phyloP scores from a whole-genome alignment of 2,797 vertebrate genomes.

The Vultur gryphus region DNA sequence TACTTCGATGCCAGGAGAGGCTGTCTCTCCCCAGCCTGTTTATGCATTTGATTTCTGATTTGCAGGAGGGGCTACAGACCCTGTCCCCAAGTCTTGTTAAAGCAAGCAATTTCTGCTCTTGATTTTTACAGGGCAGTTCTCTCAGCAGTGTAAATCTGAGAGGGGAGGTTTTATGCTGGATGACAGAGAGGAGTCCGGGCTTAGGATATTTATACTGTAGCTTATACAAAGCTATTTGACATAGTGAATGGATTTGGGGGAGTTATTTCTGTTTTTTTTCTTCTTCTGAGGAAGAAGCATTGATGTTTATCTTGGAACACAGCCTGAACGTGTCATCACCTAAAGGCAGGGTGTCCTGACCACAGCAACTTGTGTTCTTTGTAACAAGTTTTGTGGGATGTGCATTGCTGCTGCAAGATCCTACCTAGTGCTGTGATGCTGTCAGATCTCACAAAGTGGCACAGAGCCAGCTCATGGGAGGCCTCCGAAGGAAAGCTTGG shows the following conservation, averaged over 20 bases:
- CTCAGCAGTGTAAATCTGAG: slow-evolving; percentile 7
- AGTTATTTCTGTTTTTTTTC: slow-evolving; percentile 14
- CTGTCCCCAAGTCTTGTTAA: neutral
- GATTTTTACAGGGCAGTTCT: neutral
- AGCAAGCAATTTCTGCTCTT: neutral
- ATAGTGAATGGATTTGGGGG: slow-evolving; percentile 19
- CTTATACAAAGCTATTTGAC: slow-evolving; percentile 31
- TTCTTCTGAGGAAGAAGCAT: neutral
- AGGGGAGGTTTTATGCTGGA: neutral
- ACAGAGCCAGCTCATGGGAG: neutral
- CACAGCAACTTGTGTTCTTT: neutral
- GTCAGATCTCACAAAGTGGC: neutral
- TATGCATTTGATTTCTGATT: neutral
- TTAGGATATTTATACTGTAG: slow-evolving; percentile 18
- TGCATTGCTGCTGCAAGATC: neutral
- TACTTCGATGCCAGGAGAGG: neutral
- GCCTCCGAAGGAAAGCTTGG: neutral
- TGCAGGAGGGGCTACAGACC: neutral
- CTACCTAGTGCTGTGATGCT: neutral
- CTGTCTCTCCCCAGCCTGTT: neutral
- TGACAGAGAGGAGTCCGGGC: neutral
- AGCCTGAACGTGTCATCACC: slow-evolving; percentile 15
- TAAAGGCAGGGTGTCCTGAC: slow-evolving; percentile 29
- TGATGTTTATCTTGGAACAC: slow-evolving; percentile 19
- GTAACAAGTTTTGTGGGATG: slow-evolving; percentile 5